Evolutionary conservation across 2,888 invertebrate species (phyloP).

Genomic region (Dasypogon diadema): DNA sequence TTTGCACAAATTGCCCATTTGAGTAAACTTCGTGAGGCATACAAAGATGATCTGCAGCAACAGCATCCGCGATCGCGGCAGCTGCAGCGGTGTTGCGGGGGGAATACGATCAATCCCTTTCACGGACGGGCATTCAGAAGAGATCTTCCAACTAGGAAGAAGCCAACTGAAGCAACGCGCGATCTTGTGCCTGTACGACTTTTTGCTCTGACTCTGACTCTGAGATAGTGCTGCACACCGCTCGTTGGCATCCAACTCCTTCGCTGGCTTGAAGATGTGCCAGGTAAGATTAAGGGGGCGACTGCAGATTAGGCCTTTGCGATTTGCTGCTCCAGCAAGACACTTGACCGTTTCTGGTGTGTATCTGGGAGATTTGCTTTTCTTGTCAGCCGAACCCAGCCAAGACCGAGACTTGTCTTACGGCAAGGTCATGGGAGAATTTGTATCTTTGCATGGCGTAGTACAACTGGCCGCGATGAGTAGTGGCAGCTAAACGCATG

Average conservation of each 20-base stretch:
- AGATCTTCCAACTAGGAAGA: slow-evolving; percentile 44
- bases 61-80: slow-evolving; percentile 16
- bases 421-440: slow-evolving; percentile 52
- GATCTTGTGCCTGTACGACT: background rate
- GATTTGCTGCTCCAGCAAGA: slow-evolving; percentile 39
- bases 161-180: slow-evolving; percentile 30
- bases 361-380: slow-evolving; percentile 5
- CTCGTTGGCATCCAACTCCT: slow-evolving; percentile 2
- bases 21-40: slow-evolving; percentile 42
- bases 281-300: slow-evolving; percentile 50
- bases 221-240: slow-evolving; percentile 1
- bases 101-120: slow-evolving; percentile 46
- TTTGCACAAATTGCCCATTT: slow-evolving; percentile 50
- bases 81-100: slow-evolving; percentile 8
- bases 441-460: slow-evolving; percentile 1
- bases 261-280: slow-evolving; percentile 33
- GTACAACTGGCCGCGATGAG: slow-evolving; percentile 20
- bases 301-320: slow-evolving; percentile 46
- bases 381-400: slow-evolving; percentile 12
- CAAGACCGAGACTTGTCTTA: slow-evolving; percentile 49
- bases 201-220: no score
- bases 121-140: slow-evolving; percentile 28
- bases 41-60: slow-evolving; percentile 42
- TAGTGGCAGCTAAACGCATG: slow-evolving; percentile 21
- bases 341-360: slow-evolving; percentile 3